These are phyloP conservation scores for Phenacoccus solenopsis DNA, from an alignment of 1,140 invertebrate species.

Conservation along the genomic window DNA sequence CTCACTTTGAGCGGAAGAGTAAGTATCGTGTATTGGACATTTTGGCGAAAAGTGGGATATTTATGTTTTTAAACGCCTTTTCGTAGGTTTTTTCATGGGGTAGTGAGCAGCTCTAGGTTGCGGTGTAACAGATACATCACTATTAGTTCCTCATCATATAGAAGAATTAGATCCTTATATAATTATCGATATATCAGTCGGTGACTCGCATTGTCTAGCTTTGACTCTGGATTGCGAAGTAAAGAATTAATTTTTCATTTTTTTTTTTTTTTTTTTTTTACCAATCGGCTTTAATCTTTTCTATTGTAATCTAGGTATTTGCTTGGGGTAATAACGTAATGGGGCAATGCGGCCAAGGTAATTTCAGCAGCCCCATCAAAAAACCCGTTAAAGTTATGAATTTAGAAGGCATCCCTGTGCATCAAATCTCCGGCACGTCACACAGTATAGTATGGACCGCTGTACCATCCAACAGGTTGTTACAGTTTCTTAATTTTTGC, in stretches of 20 bases:
- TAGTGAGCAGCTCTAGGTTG: constrained; percentile 42
- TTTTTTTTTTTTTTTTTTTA: too few species aligned
- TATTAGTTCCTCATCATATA: constrained; percentile 37
- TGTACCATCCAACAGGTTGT: constrained; percentile 40
- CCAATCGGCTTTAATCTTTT: background rate
- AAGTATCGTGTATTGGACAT: constrained; percentile 7
- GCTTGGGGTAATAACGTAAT: constrained; percentile 59
- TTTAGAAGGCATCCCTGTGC: constrained; percentile 43
- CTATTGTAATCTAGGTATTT: constrained; percentile 36
- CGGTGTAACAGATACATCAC: constrained; percentile 42
- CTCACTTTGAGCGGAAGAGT: constrained; percentile 43
- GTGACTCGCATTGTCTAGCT: constrained; percentile 47
- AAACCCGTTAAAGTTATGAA: constrained; percentile 47
- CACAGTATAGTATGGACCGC: constrained; percentile 58
- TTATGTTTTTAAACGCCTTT: constrained; percentile 15
- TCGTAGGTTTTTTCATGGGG: constrained; percentile 49
- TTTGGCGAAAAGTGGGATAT: background rate
- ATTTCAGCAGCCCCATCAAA: constrained; percentile 47
- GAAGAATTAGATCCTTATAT: constrained; percentile 33
- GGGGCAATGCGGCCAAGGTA: constrained; percentile 56
- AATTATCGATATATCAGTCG: constrained; percentile 39
- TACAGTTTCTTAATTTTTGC: too few species aligned
- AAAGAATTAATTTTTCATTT: background rate
- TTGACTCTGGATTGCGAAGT: constrained; percentile 40
- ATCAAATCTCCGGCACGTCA: constrained; percentile 51